Conservation (phyloP, 1,140 invertebrate genomes). For the Brachionus plicatilis region DNA sequence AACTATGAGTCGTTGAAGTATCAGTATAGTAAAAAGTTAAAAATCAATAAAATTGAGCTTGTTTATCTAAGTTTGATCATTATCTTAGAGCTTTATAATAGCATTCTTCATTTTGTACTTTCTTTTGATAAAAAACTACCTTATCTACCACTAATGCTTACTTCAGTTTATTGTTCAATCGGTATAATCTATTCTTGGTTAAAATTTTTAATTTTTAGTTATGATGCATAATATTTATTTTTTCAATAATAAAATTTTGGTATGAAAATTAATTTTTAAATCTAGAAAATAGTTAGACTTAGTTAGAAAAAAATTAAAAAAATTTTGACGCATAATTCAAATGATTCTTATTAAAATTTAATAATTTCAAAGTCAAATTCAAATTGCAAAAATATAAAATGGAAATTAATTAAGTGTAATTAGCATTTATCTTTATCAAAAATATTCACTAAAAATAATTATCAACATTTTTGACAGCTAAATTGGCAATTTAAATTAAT, state of each 20-base stretch:
- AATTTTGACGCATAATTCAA: too few species aligned
- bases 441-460: too few species aligned
- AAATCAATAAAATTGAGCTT: constrained; percentile 10
- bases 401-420: too few species aligned
- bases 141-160: constrained; percentile 28
- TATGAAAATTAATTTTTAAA: too few species aligned
- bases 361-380: too few species aligned
- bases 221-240: not conserved
- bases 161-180: constrained; percentile 13
- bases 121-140: constrained; percentile 4
- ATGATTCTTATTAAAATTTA: too few species aligned
- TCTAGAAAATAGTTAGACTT: too few species aligned
- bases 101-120: not conserved
- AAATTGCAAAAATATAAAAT: too few species aligned
- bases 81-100: not conserved
- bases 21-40: not conserved
- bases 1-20: not conserved
- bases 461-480: too few species aligned
- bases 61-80: not conserved
- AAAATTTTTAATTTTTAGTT: constrained; percentile 1
- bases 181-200: constrained; percentile 18
- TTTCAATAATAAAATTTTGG: not conserved
- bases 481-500: too few species aligned
- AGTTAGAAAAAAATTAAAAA: too few species aligned
- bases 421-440: too few species aligned